Evolutionary conservation across 2,797 vertebrate species (phyloP).

Genomic region (Chaenodraco wilsoni): DNA sequence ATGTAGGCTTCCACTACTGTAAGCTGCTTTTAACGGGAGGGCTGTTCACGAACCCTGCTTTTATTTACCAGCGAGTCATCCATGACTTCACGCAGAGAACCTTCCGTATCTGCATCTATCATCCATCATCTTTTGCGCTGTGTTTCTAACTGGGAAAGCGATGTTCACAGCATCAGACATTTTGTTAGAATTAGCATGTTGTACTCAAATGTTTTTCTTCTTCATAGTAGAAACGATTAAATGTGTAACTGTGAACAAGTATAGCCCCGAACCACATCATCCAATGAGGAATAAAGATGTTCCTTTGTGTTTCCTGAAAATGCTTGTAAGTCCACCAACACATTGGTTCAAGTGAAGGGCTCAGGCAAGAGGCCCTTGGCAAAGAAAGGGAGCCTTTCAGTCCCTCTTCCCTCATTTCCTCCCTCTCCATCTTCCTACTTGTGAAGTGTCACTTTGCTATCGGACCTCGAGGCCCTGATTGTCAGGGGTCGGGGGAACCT

Average conservation of each 20-base stretch:
- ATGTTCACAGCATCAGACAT: neutral
- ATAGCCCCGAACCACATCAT: conserved; percentile 47
- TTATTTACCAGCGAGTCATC: conserved; percentile 31
- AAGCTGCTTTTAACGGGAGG: neutral
- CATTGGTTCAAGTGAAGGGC: conserved; percentile 53
- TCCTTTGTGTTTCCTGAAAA: conserved; percentile 68
- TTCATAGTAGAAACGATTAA: neutral
- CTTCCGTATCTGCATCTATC: neutral
- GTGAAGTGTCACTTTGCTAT: conserved; percentile 78
- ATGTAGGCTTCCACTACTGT: conserved; percentile 14
- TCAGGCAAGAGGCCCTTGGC: conserved; percentile 54
- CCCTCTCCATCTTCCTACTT: conserved; percentile 61
- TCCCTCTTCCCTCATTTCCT: conserved; percentile 53
- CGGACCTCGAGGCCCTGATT: conserved; percentile 62
- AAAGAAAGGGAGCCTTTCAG: conserved; percentile 76
- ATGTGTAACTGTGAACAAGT: conserved; percentile 31
- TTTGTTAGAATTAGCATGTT: conserved; percentile 14
- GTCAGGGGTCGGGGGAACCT: conserved; percentile 55
- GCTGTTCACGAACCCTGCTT: conserved; percentile 16
- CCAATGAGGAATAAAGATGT: conserved; percentile 51
- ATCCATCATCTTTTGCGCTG: neutral
- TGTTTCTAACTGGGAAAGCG: neutral
- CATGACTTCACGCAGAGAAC: neutral
- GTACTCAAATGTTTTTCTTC: conserved; percentile 5
- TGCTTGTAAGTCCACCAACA: conserved; percentile 27